These are phyloP conservation scores for Rhopalosiphum padi DNA, from an alignment of 1,140 invertebrate species.

Conservation along the genomic window DNA sequence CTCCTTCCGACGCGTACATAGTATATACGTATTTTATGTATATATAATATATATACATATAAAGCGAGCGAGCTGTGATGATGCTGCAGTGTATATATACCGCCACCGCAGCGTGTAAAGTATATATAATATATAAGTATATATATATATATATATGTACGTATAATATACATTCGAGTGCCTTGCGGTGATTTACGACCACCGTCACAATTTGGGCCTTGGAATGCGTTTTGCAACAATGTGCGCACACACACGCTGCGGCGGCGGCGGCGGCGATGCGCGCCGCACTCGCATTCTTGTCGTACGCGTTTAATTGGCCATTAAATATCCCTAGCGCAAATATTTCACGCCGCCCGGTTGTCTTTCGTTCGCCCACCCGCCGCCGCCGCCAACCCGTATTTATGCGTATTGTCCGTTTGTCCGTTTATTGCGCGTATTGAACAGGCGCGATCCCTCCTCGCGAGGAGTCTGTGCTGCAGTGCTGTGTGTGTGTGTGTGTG, in stretches of 20 bases:
- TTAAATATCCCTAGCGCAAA: slow-evolving; percentile 41
- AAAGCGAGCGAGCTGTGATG: too few relatives aligned
- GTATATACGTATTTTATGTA: too few relatives aligned
- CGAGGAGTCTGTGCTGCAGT: not conserved
- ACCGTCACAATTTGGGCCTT: slow-evolving; percentile 48
- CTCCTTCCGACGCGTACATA: not conserved
- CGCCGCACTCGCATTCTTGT: slow-evolving; percentile 19
- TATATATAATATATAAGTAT: not conserved
- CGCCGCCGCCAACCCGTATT: not conserved
- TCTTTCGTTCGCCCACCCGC: not conserved
- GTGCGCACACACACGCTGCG: slow-evolving; percentile 1
- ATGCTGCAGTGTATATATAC: not conserved
- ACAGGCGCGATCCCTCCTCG: not conserved
- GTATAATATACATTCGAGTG: not conserved
- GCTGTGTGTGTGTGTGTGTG: too few relatives aligned
- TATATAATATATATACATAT: not conserved
- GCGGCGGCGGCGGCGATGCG: not conserved
- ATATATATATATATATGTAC: too few relatives aligned
- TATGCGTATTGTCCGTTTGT: not conserved
- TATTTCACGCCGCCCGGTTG: slow-evolving; percentile 27
- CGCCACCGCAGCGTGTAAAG: not conserved
- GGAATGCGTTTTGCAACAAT: slow-evolving; percentile 54
- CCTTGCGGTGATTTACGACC: slow-evolving; percentile 40
- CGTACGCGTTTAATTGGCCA: slow-evolving; percentile 54
- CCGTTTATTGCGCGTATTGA: not conserved